These are phyloP conservation scores for Agrotis puta DNA, from an alignment of 2,888 invertebrate species.

Conservation along the genomic window DNA sequence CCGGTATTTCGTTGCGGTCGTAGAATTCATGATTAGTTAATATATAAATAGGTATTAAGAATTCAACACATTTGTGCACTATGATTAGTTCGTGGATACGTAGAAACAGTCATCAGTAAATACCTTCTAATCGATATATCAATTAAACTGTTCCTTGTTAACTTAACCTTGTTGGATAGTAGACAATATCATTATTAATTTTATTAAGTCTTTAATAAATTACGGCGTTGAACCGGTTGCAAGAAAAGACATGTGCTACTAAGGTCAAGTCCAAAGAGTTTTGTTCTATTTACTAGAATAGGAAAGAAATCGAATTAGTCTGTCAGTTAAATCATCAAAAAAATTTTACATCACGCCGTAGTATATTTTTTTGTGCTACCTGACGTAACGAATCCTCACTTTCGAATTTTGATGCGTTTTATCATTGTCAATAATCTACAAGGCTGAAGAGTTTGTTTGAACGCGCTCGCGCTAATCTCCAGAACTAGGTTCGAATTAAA, in stretches of 20 bases:
- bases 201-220: not conserved
- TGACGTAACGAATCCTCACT: too few species aligned
- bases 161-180: conserved; percentile 4
- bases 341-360: too few species aligned
- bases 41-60: too few species aligned
- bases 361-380: too few species aligned
- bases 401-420: too few species aligned
- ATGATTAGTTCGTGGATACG: not conserved
- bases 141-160: conserved; percentile 8
- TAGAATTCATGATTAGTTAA: not conserved
- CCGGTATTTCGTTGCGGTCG: not conserved
- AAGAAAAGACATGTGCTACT: not conserved
- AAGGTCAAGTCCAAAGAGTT: not conserved
- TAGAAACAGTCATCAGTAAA: not conserved
- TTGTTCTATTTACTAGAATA: too few species aligned
- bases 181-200: not conserved
- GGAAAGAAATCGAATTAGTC: too few species aligned
- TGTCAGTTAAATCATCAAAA: too few species aligned
- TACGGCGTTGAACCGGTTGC: not conserved
- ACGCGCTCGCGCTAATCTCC: too few species aligned
- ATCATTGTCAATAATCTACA: too few species aligned
- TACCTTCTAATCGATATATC: conserved; percentile 8
- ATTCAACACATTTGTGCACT: not conserved
- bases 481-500: too few species aligned
- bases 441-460: too few species aligned